Evolutionary conservation across 2,888 invertebrate genomes (phyloP).

Genomic region (Hemistola chrysoprasaria): DNA sequence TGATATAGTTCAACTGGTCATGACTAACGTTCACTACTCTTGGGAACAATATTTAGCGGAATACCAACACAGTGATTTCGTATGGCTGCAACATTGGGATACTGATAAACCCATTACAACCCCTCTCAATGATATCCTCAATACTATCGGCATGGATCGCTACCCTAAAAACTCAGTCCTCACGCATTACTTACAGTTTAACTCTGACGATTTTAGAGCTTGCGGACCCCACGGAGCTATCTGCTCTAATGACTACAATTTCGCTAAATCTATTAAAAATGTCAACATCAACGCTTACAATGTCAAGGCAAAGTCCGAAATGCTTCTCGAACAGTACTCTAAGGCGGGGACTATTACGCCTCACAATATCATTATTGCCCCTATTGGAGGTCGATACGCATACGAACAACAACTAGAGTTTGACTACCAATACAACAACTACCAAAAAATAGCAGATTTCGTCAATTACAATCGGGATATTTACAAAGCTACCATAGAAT

Average conservation of each 20-base stretch:
- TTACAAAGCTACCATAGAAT: constrained; percentile 88
- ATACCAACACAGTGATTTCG: constrained; percentile 92
- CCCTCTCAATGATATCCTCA: constrained; percentile 50
- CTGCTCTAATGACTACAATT: constrained; percentile 74
- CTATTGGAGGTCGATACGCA: constrained; percentile 95
- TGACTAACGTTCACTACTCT: constrained; percentile 95
- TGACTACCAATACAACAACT: constrained; percentile 96
- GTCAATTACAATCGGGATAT: constrained; percentile 89
- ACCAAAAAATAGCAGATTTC: constrained; percentile 92
- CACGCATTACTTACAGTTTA: constrained; percentile 64
- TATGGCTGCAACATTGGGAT: constrained; percentile 95
- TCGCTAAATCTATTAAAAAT: constrained; percentile 88
- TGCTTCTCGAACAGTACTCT: constrained; percentile 93
- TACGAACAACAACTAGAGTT: constrained; percentile 94
- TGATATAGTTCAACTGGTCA: constrained; percentile 91
- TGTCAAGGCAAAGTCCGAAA: constrained; percentile 91
- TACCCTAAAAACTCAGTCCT: constrained; percentile 58
- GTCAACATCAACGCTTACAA: constrained; percentile 91
- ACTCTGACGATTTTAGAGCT: constrained; percentile 58
- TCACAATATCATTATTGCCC: constrained; percentile 95
- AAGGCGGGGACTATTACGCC: constrained; percentile 93
- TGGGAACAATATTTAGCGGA: constrained; percentile 97
- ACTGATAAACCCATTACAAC: constrained; percentile 44
- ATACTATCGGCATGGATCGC: constrained; percentile 57
- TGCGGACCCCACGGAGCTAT: constrained; percentile 59